Evolutionary conservation across 2,113 vertebrate species (phyloP), one percentile per base, ranked within the genome.

Genomic region (Leucopsar rothschildi): DNA sequence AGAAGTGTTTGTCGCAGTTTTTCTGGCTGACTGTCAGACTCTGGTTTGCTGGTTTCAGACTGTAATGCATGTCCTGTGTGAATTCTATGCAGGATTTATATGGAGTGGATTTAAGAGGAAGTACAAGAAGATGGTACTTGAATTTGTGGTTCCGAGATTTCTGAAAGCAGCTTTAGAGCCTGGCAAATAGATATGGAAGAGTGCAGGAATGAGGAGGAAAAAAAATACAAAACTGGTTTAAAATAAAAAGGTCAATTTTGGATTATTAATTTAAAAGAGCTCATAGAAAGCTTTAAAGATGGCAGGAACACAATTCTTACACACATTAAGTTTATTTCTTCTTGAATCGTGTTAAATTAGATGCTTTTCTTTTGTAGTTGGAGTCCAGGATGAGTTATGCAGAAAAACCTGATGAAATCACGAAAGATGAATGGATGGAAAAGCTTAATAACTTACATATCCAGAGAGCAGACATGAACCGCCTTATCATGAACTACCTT

Each of bases 351-450:
- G 2, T 39, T 76, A 8, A 90, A 70, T 37, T 42, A 86, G 37
- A 35, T 73, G 44, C 70, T 88, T 57, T 94, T 52, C 68, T 84
- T 90, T 83, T 87, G n/a, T 95, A 95, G 97, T 98, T 97, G 96
- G 91, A 97, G 88, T 97, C 96, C 98, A 99, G 97, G 97, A 99
- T 99, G 99, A 99, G 99, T 98, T 99, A 99, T 98, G 95, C 99
- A 80, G 99, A 99, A 98, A 99, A 99, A 96, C 98, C 99, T 71
- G 99, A 99, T 94, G 99, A 99, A 95, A 98, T 99, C 97, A 99
- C 99, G 7, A 99, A 98, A 97, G 99, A 99, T 88, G 99, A 99
- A 92, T 99, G 99, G 99, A 99, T 99, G 99, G 99, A 99, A 89
- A 99, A 99, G 82, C 98, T 99, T 86, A 99, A 99, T 97, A 99